Evolutionary conservation across 2,797 vertebrate genomes (phyloP).

Genomic region (Yasuhikotakia modesta): DNA sequence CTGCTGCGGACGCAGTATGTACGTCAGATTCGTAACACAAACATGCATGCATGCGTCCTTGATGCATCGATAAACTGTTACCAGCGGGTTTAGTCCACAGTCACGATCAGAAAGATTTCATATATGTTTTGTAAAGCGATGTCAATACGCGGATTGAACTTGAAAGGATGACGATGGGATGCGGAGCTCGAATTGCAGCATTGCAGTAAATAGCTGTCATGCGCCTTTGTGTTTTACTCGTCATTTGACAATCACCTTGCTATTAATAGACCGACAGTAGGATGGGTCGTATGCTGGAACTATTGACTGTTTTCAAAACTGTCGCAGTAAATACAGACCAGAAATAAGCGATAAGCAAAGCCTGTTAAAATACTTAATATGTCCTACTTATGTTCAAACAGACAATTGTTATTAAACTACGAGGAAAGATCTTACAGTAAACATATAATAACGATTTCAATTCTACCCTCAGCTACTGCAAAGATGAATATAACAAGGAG

Average conservation of each 20-base stretch:
- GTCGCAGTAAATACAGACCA: neutral
- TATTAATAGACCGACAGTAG: slow-evolving; percentile 73
- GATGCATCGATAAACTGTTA: neutral
- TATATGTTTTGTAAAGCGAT: neutral
- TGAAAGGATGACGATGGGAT: slow-evolving; percentile 19
- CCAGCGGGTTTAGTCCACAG: too few relatives aligned
- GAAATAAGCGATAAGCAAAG: neutral
- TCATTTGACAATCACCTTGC: slow-evolving; percentile 66
- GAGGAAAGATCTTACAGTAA: neutral
- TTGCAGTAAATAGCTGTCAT: slow-evolving; percentile 49
- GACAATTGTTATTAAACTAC: neutral
- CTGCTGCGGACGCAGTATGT: neutral
- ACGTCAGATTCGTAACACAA: neutral
- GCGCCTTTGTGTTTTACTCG: slow-evolving; percentile 55
- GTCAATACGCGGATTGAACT: slow-evolving; percentile 23
- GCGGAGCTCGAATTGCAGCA: slow-evolving; percentile 38
- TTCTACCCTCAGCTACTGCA: slow-evolving; percentile 80
- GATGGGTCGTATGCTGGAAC: slow-evolving; percentile 65
- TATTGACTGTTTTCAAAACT: neutral
- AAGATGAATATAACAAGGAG: slow-evolving; percentile 90
- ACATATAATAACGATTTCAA: neutral
- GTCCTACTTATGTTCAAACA: neutral
- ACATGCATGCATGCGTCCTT: neutral
- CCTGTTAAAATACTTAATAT: neutral
- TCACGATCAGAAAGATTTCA: neutral